A percentile compares a stretch with the other conserved stretches of the same genome.
Conservation (phyloP, 2,888 invertebrate genomes). For the Cyclophora punctaria region DNA sequence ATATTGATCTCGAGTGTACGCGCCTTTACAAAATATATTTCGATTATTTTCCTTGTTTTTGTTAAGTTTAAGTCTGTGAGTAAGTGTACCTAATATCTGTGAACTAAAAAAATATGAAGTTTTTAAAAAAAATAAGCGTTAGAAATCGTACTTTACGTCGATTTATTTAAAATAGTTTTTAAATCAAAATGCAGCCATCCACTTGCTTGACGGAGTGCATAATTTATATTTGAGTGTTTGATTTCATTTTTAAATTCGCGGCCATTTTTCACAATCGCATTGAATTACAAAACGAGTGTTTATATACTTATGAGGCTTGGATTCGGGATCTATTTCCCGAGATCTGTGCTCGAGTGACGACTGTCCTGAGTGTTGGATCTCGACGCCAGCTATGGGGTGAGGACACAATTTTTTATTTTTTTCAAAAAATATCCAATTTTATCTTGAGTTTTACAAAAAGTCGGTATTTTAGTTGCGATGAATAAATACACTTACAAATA, state of each 20-base stretch:
- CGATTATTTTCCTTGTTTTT: slow-evolving; percentile 7
- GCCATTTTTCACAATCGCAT: slow-evolving; percentile 65
- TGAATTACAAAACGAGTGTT: slow-evolving; percentile 70
- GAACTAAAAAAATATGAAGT: too few relatives aligned
- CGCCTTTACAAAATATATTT: slow-evolving; percentile 21
- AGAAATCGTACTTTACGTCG: too few relatives aligned
- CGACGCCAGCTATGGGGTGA: too few relatives aligned
- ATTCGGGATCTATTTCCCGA: slow-evolving; percentile 45
- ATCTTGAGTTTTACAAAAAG: too few relatives aligned
- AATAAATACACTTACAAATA: too few relatives aligned
- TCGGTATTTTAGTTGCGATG: too few relatives aligned
- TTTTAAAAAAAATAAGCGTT: background rate
- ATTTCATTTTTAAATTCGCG: slow-evolving; percentile 51
- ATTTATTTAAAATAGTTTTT: slow-evolving; percentile 14
- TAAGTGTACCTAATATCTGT: too few relatives aligned
- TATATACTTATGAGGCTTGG: slow-evolving; percentile 59
- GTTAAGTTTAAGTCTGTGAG: too few relatives aligned
- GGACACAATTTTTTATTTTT: too few relatives aligned
- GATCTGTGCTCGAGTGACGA: too few relatives aligned
- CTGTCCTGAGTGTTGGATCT: too few relatives aligned
- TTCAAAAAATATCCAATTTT: too few relatives aligned
- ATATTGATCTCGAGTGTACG: slow-evolving; percentile 30
- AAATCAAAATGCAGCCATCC: slow-evolving; percentile 47
- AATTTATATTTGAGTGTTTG: slow-evolving; percentile 41
- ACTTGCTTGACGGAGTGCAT: slow-evolving; percentile 50